These are phyloP conservation scores for Phalacrocorax brasilianus DNA, from an alignment of 2,113 vertebrate species.

Conservation along the genomic window DNA sequence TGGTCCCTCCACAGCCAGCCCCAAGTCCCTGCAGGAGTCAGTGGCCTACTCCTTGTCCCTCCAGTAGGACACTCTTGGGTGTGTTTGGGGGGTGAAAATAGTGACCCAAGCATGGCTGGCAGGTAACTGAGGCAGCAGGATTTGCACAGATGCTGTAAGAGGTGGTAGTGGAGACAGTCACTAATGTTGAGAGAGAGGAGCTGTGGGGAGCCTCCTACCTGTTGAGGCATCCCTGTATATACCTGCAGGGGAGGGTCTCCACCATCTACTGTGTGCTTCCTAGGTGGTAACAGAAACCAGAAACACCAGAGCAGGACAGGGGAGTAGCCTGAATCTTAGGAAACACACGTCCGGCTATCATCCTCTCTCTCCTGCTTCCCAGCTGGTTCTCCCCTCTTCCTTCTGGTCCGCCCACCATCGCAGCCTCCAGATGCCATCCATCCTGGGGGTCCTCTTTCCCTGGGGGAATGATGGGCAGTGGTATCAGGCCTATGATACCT, in stretches of 20 bases:
- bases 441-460: background rate
- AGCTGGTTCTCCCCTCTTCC: background rate
- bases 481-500: too few relatives aligned
- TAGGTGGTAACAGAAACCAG: background rate
- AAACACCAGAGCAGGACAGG: background rate
- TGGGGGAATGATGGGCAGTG: background rate
- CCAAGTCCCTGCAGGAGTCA: background rate
- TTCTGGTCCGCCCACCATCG: background rate
- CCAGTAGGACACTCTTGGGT: background rate
- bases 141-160: rapidly evolving
- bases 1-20: background rate
- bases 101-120: background rate
- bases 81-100: background rate
- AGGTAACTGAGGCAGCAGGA: background rate
- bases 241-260: background rate
- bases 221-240: rapidly evolving
- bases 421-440: background rate
- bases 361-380: background rate
- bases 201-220: background rate
- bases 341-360: background rate
- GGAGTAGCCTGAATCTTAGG: background rate
- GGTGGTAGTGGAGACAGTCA: background rate
- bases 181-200: background rate
- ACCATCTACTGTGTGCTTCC: background rate
- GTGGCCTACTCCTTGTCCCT: background rate